These are phyloP conservation scores for Beris chalybata DNA, from an alignment of 2,888 invertebrate species.

Conservation along the genomic window DNA sequence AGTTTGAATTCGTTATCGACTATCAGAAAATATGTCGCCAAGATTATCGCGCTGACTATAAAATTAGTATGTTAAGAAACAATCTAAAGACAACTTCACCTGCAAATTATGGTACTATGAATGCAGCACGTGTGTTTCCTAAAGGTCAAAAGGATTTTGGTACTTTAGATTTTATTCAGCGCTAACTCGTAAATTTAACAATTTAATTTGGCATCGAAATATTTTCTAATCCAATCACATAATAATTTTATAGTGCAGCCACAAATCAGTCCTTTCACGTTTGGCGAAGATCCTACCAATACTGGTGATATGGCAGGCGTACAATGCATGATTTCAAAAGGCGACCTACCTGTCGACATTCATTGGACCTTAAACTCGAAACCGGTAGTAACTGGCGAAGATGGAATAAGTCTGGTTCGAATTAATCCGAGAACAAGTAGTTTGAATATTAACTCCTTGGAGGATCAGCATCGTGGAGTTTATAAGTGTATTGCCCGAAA, in stretches of 20 bases:
- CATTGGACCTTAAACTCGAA: conserved; percentile 65
- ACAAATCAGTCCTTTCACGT: conserved; percentile 60
- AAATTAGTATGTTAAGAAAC: too few species aligned
- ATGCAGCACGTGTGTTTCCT: conserved; percentile 34
- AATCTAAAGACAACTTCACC: too few species aligned
- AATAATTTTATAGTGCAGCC: conserved; percentile 54
- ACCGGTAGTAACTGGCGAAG: conserved; percentile 67
- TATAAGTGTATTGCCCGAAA: conserved; percentile 77
- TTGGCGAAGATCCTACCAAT: conserved; percentile 64
- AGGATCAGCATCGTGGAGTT: conserved; percentile 68
- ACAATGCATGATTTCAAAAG: conserved; percentile 70
- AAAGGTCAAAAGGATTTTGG: too few species aligned
- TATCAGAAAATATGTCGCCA: conserved; percentile 54
- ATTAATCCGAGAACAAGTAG: conserved; percentile 63
- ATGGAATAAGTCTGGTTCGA: conserved; percentile 62
- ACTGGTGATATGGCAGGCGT: conserved; percentile 66
- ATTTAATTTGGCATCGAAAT: too few species aligned
- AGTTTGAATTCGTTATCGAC: conserved; percentile 62
- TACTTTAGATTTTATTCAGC: too few species aligned
- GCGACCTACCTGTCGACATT: conserved; percentile 76
- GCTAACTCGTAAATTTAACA: too few species aligned
- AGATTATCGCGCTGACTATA: conserved; percentile 58
- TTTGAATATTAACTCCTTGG: conserved; percentile 63
- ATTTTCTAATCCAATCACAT: conserved; percentile 32
- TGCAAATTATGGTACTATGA: too few species aligned